Evolutionary conservation across 2,888 invertebrate genomes (phyloP).

Genomic region (Epistrophe grossulariae): DNA sequence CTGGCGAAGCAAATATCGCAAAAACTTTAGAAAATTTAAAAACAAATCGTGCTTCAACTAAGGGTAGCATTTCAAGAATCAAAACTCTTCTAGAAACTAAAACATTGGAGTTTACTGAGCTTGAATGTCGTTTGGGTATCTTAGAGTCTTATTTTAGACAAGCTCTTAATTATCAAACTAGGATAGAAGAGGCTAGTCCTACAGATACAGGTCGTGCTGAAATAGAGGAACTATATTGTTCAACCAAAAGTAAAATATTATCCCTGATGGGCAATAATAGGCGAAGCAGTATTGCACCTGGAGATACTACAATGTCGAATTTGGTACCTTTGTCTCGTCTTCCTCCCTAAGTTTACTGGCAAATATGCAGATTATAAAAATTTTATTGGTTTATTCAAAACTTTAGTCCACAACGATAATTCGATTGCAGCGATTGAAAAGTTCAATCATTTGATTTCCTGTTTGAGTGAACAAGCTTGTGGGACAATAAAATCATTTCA

Average conservation of each 20-base stretch:
- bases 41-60: constrained; percentile 24
- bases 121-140: constrained; percentile 38
- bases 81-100: constrained; percentile 16
- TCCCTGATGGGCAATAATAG: background rate
- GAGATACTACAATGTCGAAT: background rate
- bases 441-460: constrained; percentile 9
- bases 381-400: constrained; percentile 17
- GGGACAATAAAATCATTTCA: constrained; percentile 20
- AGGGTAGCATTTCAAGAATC: constrained; percentile 19
- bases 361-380: constrained; percentile 11
- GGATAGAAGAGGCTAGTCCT: background rate
- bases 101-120: constrained; percentile 17
- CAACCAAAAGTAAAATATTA: constrained; percentile 2
- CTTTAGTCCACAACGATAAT: constrained; percentile 18
- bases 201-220: background rate
- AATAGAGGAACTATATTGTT: constrained; percentile 17
- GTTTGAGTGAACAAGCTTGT: constrained; percentile 7
- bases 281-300: background rate
- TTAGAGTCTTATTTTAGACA: constrained; percentile 37
- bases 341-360: constrained; percentile 2
- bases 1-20: too few relatives aligned
- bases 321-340: background rate
- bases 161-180: constrained; percentile 25
- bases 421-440: constrained; percentile 13
- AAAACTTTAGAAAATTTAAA: background rate